Percentiles rank a stretch among this genome's conserved stretches.
phyloP scores from a whole-genome alignment of 2,797 vertebrate genomes.

The Syngnathus rostellatus region DNA sequence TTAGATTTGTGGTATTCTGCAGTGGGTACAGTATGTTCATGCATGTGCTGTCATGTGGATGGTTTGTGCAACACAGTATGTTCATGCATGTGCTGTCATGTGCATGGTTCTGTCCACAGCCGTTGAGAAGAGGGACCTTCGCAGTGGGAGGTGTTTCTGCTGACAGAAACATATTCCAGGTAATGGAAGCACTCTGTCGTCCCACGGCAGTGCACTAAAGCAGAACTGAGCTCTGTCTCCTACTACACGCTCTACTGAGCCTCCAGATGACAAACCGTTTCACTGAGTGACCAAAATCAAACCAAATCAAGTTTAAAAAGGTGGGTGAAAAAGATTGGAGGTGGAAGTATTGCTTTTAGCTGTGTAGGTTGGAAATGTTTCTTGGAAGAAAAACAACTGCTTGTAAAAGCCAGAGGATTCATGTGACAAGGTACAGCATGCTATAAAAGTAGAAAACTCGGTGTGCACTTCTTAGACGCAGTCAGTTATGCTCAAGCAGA shows the following conservation, averaged over 20 bases:
- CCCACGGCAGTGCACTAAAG: constrained; percentile 54
- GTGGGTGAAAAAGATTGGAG: constrained; percentile 13
- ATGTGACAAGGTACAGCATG: background rate
- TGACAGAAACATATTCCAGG: constrained; percentile 66
- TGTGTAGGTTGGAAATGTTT: background rate
- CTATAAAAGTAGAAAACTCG: background rate
- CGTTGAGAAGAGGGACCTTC: constrained; percentile 29
- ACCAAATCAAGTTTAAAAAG: constrained; percentile 51
- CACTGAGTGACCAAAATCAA: constrained; percentile 53
- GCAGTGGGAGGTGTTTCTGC: constrained; percentile 51
- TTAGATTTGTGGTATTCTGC: background rate
- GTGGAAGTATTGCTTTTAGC: background rate
- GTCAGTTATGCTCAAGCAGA: background rate
- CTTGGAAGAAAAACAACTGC: background rate
- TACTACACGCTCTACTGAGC: constrained; percentile 53
- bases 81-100: background rate
- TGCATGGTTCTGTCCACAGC: constrained; percentile 14
- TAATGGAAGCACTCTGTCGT: constrained; percentile 61
- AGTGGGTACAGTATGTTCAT: background rate
- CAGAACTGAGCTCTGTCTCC: constrained; percentile 65
- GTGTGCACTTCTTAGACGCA: background rate
- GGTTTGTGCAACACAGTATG: background rate
- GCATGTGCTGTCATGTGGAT: background rate
- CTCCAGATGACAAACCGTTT: constrained; percentile 65
- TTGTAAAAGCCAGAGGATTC: background rate